phyloP scores from a whole-genome alignment of 2,797 vertebrate species.

The Bufotes viridis region DNA sequence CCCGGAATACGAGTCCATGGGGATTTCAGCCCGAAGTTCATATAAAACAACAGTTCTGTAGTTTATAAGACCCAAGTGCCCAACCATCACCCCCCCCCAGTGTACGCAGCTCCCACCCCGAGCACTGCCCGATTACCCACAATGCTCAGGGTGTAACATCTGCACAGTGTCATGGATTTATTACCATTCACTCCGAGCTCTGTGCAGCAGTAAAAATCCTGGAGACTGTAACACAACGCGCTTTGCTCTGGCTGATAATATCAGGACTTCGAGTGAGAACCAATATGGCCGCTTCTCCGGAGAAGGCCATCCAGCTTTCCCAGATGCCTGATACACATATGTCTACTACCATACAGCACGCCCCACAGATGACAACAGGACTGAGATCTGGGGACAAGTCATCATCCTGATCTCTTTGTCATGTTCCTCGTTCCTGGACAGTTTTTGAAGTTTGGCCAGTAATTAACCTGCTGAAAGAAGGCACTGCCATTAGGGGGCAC shows the following conservation, averaged over 20 bases:
- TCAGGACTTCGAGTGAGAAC: no score
- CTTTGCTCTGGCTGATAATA: neutral
- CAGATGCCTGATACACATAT: no score
- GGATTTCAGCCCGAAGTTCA: neutral
- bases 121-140: neutral
- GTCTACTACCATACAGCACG: no score
- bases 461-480: no score
- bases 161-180: slow-evolving; percentile 22
- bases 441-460: no score
- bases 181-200: neutral
- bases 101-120: neutral
- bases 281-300: neutral
- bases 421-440: no score
- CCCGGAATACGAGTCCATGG: neutral
- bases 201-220: neutral
- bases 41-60: slow-evolving; percentile 20
- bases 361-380: no score
- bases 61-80: slow-evolving; percentile 1
- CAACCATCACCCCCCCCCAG: neutral
- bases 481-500: no score
- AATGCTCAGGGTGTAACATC: slow-evolving; percentile 13
- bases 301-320: no score
- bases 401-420: no score
- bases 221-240: slow-evolving; percentile 6
- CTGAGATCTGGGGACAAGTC: no score